These are phyloP conservation scores for Anguilla megastoma DNA, from an alignment of 2,797 vertebrate genomes.

Conservation along the genomic window DNA sequence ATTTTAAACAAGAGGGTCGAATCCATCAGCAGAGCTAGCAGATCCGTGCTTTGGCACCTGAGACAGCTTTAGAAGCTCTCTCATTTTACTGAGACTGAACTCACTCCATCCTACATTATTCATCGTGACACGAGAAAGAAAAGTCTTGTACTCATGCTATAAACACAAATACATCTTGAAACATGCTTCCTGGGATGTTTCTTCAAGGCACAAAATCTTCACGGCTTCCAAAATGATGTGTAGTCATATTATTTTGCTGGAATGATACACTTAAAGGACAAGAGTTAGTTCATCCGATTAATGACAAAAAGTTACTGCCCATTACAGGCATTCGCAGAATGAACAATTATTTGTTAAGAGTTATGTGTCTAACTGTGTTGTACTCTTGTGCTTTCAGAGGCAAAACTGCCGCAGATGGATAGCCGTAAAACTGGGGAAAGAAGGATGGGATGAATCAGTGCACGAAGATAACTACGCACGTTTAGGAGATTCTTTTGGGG, in stretches of 20 bases:
- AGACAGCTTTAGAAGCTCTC: neutral
- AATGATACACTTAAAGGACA: neutral
- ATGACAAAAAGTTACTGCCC: neutral
- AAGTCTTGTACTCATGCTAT: neutral
- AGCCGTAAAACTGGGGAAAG: neutral
- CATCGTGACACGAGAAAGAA: neutral
- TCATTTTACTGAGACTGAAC: neutral
- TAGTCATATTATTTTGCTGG: neutral
- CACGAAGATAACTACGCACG: constrained; percentile 11
- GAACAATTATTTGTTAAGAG: neutral
- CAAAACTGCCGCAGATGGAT: constrained; percentile 15
- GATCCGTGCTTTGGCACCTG: constrained; percentile 3
- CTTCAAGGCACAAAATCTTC: neutral
- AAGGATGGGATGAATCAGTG: neutral
- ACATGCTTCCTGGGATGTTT: neutral
- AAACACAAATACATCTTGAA: neutral
- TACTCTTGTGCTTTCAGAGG: constrained; percentile 5
- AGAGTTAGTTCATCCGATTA: neutral
- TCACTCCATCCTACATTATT: neutral
- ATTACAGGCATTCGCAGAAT: neutral
- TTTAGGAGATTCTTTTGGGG: constrained; percentile 18
- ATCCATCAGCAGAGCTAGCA: neutral
- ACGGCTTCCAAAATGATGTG: neutral
- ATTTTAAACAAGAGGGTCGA: neutral
- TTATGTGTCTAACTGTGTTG: neutral